Conservation (phyloP, 2,113 vertebrate genomes). For the Zapornia atra region DNA sequence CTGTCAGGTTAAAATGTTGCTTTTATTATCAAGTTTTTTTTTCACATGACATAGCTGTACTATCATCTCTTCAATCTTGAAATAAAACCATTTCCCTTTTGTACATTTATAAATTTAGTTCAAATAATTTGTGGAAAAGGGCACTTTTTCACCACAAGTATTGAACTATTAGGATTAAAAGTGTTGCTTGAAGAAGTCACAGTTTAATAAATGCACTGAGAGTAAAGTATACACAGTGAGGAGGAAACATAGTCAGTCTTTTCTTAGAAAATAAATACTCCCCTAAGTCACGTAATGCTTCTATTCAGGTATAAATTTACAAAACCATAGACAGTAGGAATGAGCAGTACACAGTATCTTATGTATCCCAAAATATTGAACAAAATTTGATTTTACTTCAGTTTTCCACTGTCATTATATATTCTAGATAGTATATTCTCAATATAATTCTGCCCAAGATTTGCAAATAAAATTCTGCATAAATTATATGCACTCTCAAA, state of each 20-base stretch:
- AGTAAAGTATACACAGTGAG: background rate
- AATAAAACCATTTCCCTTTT: background rate
- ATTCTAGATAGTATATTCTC: background rate
- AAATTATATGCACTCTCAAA: background rate
- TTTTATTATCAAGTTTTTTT: background rate
- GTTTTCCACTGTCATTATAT: background rate
- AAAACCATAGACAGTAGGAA: background rate
- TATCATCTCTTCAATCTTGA: background rate
- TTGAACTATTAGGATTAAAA: background rate
- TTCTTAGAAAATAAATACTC: slow-evolving; percentile 12
- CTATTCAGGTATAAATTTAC: background rate
- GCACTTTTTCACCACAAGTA: background rate
- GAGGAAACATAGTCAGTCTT: background rate
- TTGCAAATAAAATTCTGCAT: slow-evolving; percentile 14
- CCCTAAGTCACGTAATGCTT: background rate
- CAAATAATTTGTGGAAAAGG: background rate
- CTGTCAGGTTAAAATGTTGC: background rate
- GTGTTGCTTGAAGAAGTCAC: background rate
- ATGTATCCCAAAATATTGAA: background rate
- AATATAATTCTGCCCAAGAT: background rate
- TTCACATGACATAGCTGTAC: background rate
- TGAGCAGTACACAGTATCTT: background rate
- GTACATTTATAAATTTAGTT: background rate
- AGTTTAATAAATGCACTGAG: background rate
- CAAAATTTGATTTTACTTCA: background rate